phyloP scores from a whole-genome alignment of 37 sponge, comb jelly and placozoan species.

The Petrosia ficiformis region DNA sequence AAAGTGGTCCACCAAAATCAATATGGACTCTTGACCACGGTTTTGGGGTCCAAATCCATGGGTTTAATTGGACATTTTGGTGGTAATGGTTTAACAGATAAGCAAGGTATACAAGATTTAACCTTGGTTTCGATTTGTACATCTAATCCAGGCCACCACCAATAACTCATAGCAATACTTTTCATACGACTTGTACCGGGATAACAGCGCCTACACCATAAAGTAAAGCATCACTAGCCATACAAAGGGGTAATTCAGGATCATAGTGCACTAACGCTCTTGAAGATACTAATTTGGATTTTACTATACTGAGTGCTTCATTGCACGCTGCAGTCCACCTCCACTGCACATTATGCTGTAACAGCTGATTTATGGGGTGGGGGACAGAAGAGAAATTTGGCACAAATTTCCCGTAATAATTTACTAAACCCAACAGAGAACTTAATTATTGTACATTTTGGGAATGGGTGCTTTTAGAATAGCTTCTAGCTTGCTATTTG shows the following conservation, averaged over 20 bases:
- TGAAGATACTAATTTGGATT: background rate
- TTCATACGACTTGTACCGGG: slow-evolving; percentile 60
- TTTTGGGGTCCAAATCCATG: slow-evolving; percentile 50
- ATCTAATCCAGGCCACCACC: slow-evolving; percentile 59
- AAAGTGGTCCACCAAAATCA: slow-evolving; percentile 64
- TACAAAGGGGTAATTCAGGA: no score
- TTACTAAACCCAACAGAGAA: background rate
- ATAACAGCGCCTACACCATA: background rate
- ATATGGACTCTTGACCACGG: slow-evolving; percentile 41
- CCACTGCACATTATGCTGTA: background rate
- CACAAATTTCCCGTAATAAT: background rate
- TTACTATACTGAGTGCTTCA: background rate
- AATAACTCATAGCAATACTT: slow-evolving; percentile 37
- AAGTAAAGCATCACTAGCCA: background rate
- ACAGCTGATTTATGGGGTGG: background rate
- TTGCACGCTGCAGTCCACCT: background rate
- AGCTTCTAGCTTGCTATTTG: background rate
- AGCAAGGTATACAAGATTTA: slow-evolving; percentile 17
- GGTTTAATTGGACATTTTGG: slow-evolving; percentile 27
- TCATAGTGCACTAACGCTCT: no score
- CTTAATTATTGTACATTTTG: background rate
- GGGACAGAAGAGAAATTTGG: background rate
- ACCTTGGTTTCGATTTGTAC: background rate
- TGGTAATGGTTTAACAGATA: slow-evolving; percentile 18
- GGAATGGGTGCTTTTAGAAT: background rate